Evolutionary conservation across 2,888 invertebrate species (phyloP).

Genomic region (Drosophila nigritarsus): DNA sequence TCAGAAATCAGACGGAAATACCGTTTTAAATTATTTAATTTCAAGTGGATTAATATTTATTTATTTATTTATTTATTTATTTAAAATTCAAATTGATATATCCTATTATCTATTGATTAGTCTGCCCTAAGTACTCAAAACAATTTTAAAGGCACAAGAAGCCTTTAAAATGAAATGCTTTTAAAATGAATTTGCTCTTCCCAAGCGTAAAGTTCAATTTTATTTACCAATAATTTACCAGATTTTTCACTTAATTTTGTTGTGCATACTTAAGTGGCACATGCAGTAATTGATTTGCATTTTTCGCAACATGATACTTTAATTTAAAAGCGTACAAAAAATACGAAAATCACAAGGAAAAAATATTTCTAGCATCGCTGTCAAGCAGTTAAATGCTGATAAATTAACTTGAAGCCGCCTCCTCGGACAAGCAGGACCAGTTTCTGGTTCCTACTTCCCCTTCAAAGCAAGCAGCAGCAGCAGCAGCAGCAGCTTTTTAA

Average conservation of each 20-base stretch:
- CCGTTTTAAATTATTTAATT: neutral
- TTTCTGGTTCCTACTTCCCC: slow-evolving; percentile 5
- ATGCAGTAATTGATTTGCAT: slow-evolving; percentile 18
- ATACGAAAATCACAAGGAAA: slow-evolving; percentile 2
- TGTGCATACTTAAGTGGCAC: neutral
- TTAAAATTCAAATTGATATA: neutral
- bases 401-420: slow-evolving; percentile 73
- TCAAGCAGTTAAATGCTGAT: slow-evolving; percentile 80
- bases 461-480: slow-evolving; percentile 55
- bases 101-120: neutral
- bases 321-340: slow-evolving; percentile 29
- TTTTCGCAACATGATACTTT: slow-evolving; percentile 33
- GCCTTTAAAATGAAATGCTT: neutral
- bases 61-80: neutral
- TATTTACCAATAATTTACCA: neutral
- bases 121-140: neutral
- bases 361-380: slow-evolving; percentile 43
- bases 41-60: neutral
- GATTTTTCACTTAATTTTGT: neutral
- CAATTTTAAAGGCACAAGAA: neutral
- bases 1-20: neutral
- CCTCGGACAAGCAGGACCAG: slow-evolving; percentile 9
- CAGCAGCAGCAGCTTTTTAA: slow-evolving; percentile 56
- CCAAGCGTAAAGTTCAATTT: neutral
- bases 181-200: neutral